phyloP scores from a whole-genome alignment of 2,113 vertebrate species.

The Dasyurus viverrinus region DNA sequence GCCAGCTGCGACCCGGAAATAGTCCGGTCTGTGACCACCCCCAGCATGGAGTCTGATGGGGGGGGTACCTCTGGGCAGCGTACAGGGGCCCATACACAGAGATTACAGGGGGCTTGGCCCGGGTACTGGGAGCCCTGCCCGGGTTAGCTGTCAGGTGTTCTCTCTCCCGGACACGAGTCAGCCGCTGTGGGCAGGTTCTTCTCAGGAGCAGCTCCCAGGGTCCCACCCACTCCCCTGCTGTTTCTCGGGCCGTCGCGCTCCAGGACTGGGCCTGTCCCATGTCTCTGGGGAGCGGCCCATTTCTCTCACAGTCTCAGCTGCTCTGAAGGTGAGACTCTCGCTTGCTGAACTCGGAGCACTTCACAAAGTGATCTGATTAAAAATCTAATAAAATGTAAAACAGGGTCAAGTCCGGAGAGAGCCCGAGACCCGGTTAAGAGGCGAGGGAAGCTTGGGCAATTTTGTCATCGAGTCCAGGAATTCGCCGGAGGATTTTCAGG shows the following conservation, averaged over 20 bases:
- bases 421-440: not conserved
- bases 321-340: conserved; percentile 32
- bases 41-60: not conserved
- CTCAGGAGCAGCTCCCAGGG: not conserved
- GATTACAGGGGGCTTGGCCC: not conserved
- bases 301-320: not conserved
- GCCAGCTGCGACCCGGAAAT: not conserved
- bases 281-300: not conserved
- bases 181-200: not conserved
- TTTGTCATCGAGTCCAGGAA: not conserved
- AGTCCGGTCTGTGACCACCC: too few relatives aligned
- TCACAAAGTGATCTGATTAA: conserved; percentile 48
- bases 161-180: not conserved
- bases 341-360: conserved; percentile 32
- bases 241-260: not conserved
- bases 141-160: too few relatives aligned
- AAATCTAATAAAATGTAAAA: conserved; percentile 61
- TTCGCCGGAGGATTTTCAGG: not conserved
- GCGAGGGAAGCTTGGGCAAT: conserved; percentile 8
- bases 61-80: too few relatives aligned
- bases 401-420: conserved; percentile 55
- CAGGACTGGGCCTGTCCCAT: not conserved
- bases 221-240: not conserved
- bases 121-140: too few relatives aligned
- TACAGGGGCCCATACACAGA: too few relatives aligned